A percentile compares a stretch with the other conserved stretches of the same genome.
Conservation (phyloP, 1,140 invertebrate species). For the Archivesica marissinica region DNA sequence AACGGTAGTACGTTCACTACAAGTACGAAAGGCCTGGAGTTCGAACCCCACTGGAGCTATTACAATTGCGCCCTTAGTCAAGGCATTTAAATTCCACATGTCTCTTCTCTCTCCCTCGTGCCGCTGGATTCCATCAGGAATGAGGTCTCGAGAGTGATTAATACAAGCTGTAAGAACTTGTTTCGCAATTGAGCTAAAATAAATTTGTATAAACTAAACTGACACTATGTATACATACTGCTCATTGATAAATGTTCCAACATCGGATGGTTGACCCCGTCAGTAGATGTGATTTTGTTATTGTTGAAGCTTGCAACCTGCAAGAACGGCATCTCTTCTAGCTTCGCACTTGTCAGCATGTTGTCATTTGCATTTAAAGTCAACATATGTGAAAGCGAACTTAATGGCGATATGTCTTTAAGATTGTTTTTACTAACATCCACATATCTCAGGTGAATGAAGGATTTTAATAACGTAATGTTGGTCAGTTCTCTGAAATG, state of each 20-base stretch:
- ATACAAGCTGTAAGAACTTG: not conserved
- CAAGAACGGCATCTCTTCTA: constrained; percentile 83
- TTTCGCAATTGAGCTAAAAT: not conserved
- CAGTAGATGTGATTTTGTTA: constrained; percentile 81
- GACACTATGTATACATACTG: constrained; percentile 73
- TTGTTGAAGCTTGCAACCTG: constrained; percentile 82
- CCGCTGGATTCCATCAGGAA: too few species aligned
- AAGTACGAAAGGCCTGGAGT: too few species aligned
- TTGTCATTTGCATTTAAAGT: constrained; percentile 83
- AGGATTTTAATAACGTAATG: constrained; percentile 79
- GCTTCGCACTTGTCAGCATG: constrained; percentile 77
- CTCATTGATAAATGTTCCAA: constrained; percentile 82
- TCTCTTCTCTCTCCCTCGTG: too few species aligned
- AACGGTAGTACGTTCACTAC: too few species aligned
- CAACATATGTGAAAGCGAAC: constrained; percentile 81
- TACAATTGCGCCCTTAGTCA: too few species aligned
- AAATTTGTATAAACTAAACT: not conserved
- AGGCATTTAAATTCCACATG: too few species aligned
- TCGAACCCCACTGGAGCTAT: too few species aligned
- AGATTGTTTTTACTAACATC: constrained; percentile 82
- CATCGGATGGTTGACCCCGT: constrained; percentile 83
- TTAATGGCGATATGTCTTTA: constrained; percentile 81
- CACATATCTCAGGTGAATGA: constrained; percentile 83
- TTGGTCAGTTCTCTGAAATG: constrained; percentile 81
- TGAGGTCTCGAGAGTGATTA: too few species aligned